Conservation (phyloP, 2,888 invertebrate genomes). For the Diarsia rubi region DNA sequence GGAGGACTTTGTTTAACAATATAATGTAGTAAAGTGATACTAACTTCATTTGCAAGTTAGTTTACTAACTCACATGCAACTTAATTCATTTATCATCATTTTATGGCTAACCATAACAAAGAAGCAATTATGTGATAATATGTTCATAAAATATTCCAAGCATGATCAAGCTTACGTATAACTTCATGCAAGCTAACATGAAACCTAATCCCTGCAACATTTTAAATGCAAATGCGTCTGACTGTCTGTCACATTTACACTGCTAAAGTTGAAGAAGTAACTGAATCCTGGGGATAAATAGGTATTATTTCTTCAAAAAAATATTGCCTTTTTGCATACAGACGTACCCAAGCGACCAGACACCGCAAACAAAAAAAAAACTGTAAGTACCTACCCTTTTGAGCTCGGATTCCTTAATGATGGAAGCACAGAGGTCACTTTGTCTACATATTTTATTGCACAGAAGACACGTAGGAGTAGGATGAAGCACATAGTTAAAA, state of each 20-base stretch:
- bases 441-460: neutral
- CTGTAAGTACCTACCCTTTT: neutral
- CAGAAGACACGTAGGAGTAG: neutral
- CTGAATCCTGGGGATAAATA: neutral
- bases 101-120: conserved; percentile 3
- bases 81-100: conserved; percentile 11
- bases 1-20: too few species aligned
- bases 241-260: neutral
- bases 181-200: conserved; percentile 28
- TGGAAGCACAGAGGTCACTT: neutral
- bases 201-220: conserved; percentile 4
- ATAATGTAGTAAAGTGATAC: neutral
- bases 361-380: neutral
- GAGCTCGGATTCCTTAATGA: neutral
- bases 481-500: neutral
- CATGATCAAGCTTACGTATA: conserved; percentile 16
- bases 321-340: neutral
- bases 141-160: conserved; percentile 37
- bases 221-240: neutral
- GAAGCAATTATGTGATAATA: conserved; percentile 16
- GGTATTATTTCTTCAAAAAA: neutral
- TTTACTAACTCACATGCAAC: conserved; percentile 13
- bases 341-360: neutral
- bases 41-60: neutral
- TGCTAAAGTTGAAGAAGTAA: neutral